Evolutionary conservation across 92 coral and sea anemone species (phyloP).

Genomic region (Chrysogorgia sp.): DNA sequence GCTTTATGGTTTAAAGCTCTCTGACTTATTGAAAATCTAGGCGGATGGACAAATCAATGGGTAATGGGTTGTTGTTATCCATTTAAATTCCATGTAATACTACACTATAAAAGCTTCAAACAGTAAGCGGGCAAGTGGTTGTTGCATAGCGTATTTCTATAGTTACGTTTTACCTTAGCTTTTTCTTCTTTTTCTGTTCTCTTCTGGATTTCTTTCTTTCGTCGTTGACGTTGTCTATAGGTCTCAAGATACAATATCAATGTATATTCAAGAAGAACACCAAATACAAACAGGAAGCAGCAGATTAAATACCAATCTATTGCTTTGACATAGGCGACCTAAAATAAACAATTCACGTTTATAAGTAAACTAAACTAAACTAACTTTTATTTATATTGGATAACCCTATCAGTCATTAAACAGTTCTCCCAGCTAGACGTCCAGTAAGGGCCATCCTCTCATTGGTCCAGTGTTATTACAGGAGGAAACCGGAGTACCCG

Average conservation of each 20-base stretch:
- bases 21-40: background rate
- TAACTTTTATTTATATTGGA: too few species aligned
- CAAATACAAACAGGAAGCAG: constrained; percentile 92
- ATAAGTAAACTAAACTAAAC: background rate
- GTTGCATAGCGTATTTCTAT: too few species aligned
- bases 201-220: constrained; percentile 35
- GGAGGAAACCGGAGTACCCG: too few species aligned
- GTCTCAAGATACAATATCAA: constrained; percentile 77
- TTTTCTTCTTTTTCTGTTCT: constrained; percentile 40
- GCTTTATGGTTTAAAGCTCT: background rate
- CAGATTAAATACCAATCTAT: constrained; percentile 99
- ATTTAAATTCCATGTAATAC: too few species aligned
- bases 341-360: constrained; percentile 9
- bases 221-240: constrained; percentile 56
- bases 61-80: too few species aligned
- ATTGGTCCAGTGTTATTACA: too few species aligned
- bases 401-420: too few species aligned
- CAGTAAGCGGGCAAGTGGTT: too few species aligned
- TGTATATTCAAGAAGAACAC: constrained; percentile 90
- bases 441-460: too few species aligned
- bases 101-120: too few species aligned
- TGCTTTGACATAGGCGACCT: constrained; percentile 98
- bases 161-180: constrained; percentile 18
- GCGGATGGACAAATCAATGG: too few species aligned
- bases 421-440: too few species aligned